Base-by-base conservation (phyloP, 1,140 invertebrate species). In the Mercenaria mercenaria region DNA sequence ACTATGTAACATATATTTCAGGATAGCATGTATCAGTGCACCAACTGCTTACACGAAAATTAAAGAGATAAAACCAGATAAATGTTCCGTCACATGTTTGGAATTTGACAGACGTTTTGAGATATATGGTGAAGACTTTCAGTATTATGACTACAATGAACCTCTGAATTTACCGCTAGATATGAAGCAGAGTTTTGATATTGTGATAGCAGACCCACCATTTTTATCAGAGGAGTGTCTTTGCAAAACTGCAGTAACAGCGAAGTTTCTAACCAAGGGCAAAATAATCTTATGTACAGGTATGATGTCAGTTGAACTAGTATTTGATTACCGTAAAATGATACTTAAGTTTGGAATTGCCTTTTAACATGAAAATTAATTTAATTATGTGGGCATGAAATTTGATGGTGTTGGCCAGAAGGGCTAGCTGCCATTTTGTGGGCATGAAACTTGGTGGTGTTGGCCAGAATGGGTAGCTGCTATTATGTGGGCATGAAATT, bases 211-310 rank as follows among this genome's bases (percentile, higher is more conserved):
- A 0, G 99, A 99, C 96, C 99, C 99, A 18, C 99, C 99, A 18
- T 99, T 99, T 96, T 96, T 99, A 10, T 98, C 98, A 0, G 97
- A 98, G 92, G 99, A 99, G 96, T 99, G 99, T 96, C 96, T 99
- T 26, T 97, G 97, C 2, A 99, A 99, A 96, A 98, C 97, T 37
- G 97, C 98, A 0, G 87, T 95, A 52, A 98, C 99, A 0, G 97
- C 99, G 8, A 97, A 97, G 91, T 97, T 97, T 92, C 94, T 99
- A 64, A 95, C 97, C 0, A 98, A 98, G 94, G 96, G 97, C 8
- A 98, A 99, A 94, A 97, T 99, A 67, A 97, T 99, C 43, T 96
- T 99, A 0, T 99, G 98, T 94, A 99, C 99, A 92, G 98, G 98
- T 97, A 96, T 3, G 81, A n/a, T 29, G 34, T 74, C 96, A 97